Conservation (phyloP, 2,888 invertebrate species). For the Aspidiotus destructor region DNA sequence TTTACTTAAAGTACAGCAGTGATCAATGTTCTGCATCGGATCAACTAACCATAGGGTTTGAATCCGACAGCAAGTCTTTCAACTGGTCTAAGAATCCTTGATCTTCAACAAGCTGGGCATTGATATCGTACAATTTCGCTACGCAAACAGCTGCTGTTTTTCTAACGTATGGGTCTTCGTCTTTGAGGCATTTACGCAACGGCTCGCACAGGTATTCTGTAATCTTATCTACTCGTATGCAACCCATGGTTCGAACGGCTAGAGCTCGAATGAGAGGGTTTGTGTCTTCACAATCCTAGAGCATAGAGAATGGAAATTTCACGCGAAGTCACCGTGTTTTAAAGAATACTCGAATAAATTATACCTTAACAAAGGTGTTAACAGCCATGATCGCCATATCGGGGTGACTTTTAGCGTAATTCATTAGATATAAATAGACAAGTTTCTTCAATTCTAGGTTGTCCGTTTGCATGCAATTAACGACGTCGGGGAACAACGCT, state of each 20-base stretch:
- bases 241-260: constrained; percentile 99
- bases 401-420: constrained; percentile 98
- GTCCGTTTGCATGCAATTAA: constrained; percentile 99
- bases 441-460: constrained; percentile 97
- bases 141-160: constrained; percentile 99
- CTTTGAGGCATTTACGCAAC: constrained; percentile 83
- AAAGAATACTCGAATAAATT: constrained; percentile 37
- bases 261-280: constrained; percentile 97
- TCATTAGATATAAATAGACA: constrained; percentile 98
- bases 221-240: constrained; percentile 98
- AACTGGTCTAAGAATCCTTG: constrained; percentile 96
- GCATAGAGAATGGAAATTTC: constrained; percentile 38
- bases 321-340: constrained; percentile 30
- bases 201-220: constrained; percentile 99
- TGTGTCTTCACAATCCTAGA: constrained; percentile 96
- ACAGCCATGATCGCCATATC: constrained; percentile 99
- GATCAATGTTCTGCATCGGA: too few relatives aligned
- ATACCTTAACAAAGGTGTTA: constrained; percentile 98
- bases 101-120: constrained; percentile 59
- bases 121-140: constrained; percentile 96
- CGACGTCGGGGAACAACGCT: constrained; percentile 96
- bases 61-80: constrained; percentile 93
- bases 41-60: constrained; percentile 85
- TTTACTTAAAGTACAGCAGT: constrained; percentile 21
- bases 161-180: constrained; percentile 93